Percentiles rank a stretch among this genome's conserved stretches.
These are phyloP conservation scores for Piprites chloris DNA, from an alignment of 2,113 vertebrate species.

Conservation along the genomic window DNA sequence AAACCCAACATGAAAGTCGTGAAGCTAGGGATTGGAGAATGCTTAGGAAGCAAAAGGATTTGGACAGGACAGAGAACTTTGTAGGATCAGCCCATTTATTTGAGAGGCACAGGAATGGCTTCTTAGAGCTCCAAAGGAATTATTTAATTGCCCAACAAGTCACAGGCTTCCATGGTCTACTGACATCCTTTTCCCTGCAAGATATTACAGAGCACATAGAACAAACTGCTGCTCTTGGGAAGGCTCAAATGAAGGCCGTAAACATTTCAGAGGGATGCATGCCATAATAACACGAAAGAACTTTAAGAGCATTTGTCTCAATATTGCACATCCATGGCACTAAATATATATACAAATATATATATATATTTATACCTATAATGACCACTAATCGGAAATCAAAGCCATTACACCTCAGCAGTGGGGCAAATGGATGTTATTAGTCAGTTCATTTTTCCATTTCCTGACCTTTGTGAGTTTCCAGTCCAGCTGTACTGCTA, in stretches of 20 bases:
- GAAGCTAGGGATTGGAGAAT: neutral
- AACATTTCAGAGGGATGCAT: neutral
- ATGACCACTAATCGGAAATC: neutral
- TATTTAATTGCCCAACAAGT: neutral
- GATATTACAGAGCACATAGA: neutral
- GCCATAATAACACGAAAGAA: neutral
- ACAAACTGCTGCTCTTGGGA: neutral
- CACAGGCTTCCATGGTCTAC: neutral
- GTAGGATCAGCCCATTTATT: neutral
- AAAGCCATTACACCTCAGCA: neutral
- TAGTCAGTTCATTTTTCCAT: neutral
- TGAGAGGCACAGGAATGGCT: neutral
- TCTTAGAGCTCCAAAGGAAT: neutral
- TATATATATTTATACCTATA: neutral
- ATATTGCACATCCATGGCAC: neutral
- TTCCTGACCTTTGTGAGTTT: neutral
- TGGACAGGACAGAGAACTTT: neutral
- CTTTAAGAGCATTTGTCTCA: neutral
- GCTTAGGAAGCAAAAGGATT: neutral
- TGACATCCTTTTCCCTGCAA: neutral
- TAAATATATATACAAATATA: neutral
- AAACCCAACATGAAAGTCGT: neutral
- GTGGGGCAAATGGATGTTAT: neutral
- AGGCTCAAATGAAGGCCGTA: neutral
- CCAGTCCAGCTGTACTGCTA: neutral